Evolutionary conservation across 2,113 vertebrate genomes (phyloP), one percentile per base, ranked within the genome.

Genomic region (Pitta sordida): DNA sequence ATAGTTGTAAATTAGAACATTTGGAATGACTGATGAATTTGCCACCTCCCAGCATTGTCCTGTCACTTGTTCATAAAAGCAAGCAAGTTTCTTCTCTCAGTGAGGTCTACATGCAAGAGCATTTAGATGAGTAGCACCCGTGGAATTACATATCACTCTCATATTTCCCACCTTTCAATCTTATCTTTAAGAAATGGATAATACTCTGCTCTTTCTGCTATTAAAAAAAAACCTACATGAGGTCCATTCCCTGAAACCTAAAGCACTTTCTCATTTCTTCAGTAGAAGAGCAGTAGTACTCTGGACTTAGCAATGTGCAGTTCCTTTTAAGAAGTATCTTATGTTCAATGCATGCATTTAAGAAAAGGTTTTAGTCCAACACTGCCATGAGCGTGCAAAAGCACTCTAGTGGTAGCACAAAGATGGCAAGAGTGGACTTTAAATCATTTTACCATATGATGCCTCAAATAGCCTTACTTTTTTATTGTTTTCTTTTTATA

Each of bases 1-100:
- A 87, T 67, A 73, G n/a, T 49, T 75, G 58, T 88, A 83, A 88
- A 85, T 90, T 83, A 88, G 64, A 88, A 85, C 58, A 73, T 78
- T 52, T 59, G 58, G 60, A 55, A 44, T 75, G 56, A 76, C 48
- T 41, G 13, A 55, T 83, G 24, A 39, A 92, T 86, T 65, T 83
- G 41, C 70, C 67, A 4, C 56, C 74, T 76, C 56, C 29, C 39
- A 48, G 69, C 55, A 32, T 44, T 86, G 43, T 79, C 41, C 67
- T 82, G 55, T 64, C 63, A 64, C 36, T 80, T 37, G 5, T 68
- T 93, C 91, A 83, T 78, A 83, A 77, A 88, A 83, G n/a, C 48
- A 90, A 39, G 48, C 48, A 37, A 32, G 14, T 77, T 91, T 87
- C 51, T 69, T 75, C 43, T 27, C 90, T 82, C 27, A 69, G 58